phyloP scores from a whole-genome alignment of 2,797 vertebrate species.

The Anguilla marmorata region DNA sequence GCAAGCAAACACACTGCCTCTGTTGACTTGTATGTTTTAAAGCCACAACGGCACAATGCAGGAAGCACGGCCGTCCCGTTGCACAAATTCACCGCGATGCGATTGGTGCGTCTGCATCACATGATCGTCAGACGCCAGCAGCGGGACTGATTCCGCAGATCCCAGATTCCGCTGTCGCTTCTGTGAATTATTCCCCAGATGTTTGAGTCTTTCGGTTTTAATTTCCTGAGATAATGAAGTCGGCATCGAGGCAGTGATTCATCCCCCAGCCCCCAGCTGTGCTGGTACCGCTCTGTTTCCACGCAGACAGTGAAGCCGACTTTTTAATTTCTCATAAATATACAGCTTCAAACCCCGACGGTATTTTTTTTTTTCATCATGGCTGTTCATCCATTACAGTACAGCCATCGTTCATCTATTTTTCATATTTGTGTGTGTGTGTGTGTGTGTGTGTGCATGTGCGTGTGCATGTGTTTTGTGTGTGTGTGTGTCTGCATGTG shows the following conservation, averaged over 20 bases:
- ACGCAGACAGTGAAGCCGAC: neutral
- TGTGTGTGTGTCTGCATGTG: neutral
- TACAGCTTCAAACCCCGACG: neutral
- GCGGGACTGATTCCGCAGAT: neutral
- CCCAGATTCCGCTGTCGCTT: neutral
- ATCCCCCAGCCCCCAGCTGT: neutral
- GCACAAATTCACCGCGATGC: neutral
- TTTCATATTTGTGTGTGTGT: too few relatives aligned
- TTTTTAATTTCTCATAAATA: neutral
- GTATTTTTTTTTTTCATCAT: neutral
- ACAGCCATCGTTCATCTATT: too few relatives aligned
- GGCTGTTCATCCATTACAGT: neutral
- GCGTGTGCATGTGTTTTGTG: neutral
- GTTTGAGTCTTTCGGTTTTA: neutral
- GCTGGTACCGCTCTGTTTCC: neutral
- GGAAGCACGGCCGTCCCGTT: neutral
- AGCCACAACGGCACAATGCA: too few relatives aligned
- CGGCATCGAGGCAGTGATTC: neutral
- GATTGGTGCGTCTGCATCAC: neutral
- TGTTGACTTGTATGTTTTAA: too few relatives aligned
- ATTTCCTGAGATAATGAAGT: neutral
- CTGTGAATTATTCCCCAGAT: neutral
- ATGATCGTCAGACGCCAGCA: neutral
- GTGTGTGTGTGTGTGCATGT: too few relatives aligned
- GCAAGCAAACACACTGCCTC: too few relatives aligned